Percentiles rank a stretch among this genome's conserved stretches.
These are phyloP conservation scores for Drosophila insularis DNA, from an alignment of 1,140 invertebrate species.

Conservation along the genomic window DNA sequence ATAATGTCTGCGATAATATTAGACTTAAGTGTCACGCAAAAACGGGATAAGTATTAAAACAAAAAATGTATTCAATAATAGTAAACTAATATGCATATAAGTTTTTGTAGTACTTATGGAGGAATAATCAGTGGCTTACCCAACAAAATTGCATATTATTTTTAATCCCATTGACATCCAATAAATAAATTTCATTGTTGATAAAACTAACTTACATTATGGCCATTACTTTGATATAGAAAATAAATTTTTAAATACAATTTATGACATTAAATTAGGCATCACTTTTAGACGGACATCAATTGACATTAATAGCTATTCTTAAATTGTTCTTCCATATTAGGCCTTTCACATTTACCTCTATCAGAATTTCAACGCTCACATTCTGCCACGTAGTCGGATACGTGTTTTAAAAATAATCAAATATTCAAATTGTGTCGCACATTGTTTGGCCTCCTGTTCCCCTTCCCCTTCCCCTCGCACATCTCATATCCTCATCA, in stretches of 20 bases:
- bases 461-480: neutral
- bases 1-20: conserved; percentile 14
- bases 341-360: neutral
- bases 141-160: no score
- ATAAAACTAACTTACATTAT: no score
- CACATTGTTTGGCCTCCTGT: conserved; percentile 40
- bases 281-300: neutral
- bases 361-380: neutral
- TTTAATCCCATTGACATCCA: no score
- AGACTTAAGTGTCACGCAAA: conserved; percentile 12
- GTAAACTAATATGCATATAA: no score
- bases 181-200: no score
- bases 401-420: conserved; percentile 37
- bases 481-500: neutral
- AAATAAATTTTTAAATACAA: no score
- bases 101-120: no score
- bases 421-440: conserved; percentile 59
- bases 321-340: neutral
- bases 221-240: no score
- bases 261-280: no score
- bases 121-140: no score
- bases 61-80: no score
- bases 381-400: conserved; percentile 2
- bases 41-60: no score
- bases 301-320: neutral